A percentile compares a stretch with the other conserved stretches of the same genome.
Evolutionary conservation across 1,140 invertebrate genomes (phyloP).

Genomic region (Megalopta genalis): DNA sequence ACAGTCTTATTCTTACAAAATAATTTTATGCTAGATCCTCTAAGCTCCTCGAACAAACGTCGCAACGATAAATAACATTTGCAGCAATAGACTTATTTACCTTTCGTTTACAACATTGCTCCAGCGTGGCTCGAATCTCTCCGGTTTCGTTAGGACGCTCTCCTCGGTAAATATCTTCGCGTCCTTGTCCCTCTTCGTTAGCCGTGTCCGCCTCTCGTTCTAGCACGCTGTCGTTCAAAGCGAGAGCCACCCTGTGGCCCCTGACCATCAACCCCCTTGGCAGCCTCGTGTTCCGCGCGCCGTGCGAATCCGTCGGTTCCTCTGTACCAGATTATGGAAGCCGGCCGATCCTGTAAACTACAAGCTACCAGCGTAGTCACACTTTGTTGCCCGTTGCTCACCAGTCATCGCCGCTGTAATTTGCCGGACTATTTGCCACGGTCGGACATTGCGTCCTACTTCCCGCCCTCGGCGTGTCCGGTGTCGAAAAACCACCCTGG

Average conservation of each 20-base stretch:
- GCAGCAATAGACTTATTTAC: too few relatives aligned
- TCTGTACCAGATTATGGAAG: slow-evolving; percentile 51
- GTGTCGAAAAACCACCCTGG: slow-evolving; percentile 17
- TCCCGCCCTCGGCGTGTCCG: background rate
- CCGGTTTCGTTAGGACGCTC: background rate
- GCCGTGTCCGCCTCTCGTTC: background rate
- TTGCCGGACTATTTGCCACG: slow-evolving; percentile 36
- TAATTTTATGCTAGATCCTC: too few relatives aligned
- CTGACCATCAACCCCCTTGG: slow-evolving; percentile 3
- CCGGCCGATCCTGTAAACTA: slow-evolving; percentile 39
- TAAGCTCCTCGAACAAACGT: too few relatives aligned
- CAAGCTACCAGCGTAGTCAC: slow-evolving; percentile 38
- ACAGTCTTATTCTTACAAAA: too few relatives aligned
- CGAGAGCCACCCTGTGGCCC: background rate
- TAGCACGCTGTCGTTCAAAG: background rate
- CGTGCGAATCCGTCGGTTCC: slow-evolving; percentile 12
- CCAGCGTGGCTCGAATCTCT: background rate
- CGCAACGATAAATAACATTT: too few relatives aligned
- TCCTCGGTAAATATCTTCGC: background rate
- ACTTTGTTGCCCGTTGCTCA: slow-evolving; percentile 36
- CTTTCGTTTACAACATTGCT: background rate
- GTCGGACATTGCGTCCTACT: slow-evolving; percentile 18
- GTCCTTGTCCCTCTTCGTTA: background rate
- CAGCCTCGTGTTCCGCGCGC: background rate
- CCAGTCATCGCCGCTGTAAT: slow-evolving; percentile 34